These are phyloP conservation scores for Globia sparganii DNA, from an alignment of 2,888 invertebrate species.

Conservation along the genomic window DNA sequence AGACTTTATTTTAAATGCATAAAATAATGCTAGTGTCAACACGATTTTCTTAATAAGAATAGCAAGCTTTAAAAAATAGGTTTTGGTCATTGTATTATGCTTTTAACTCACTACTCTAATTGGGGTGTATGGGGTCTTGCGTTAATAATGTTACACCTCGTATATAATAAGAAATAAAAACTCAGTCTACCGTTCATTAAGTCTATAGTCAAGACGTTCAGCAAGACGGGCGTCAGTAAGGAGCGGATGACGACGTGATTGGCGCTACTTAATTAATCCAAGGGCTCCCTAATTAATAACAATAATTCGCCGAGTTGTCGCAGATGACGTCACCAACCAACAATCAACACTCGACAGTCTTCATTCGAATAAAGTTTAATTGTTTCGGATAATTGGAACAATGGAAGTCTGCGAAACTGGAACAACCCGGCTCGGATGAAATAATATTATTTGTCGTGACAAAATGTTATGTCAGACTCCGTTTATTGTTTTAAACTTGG, in stretches of 20 bases:
- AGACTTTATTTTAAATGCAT: too few species aligned
- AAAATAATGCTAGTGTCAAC: too few species aligned
- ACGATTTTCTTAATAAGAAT: too few species aligned
- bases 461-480: slow-evolving; percentile 60
- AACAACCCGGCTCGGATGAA: slow-evolving; percentile 59
- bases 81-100: too few species aligned
- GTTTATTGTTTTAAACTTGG: slow-evolving; percentile 43
- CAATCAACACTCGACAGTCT: slow-evolving; percentile 71
- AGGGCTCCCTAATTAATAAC: slow-evolving; percentile 89
- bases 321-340: slow-evolving; percentile 83
- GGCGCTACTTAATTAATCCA: slow-evolving; percentile 89
- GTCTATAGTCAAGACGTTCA: slow-evolving; percentile 88
- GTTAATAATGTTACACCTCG: too few species aligned
- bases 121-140: too few species aligned
- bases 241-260: slow-evolving; percentile 86
- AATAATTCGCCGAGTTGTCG: slow-evolving; percentile 85
- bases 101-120: too few species aligned
- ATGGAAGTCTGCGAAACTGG: slow-evolving; percentile 68
- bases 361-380: slow-evolving; percentile 78
- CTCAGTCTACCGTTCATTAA: slow-evolving; percentile 63
- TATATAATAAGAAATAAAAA: too few species aligned
- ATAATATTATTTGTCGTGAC: slow-evolving; percentile 58
- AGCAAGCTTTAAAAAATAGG: too few species aligned
- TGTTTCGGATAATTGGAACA: slow-evolving; percentile 72
- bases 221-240: slow-evolving; percentile 83